These are phyloP conservation scores for Eulithis prunata DNA, from an alignment of 2,888 invertebrate species.

Conservation along the genomic window DNA sequence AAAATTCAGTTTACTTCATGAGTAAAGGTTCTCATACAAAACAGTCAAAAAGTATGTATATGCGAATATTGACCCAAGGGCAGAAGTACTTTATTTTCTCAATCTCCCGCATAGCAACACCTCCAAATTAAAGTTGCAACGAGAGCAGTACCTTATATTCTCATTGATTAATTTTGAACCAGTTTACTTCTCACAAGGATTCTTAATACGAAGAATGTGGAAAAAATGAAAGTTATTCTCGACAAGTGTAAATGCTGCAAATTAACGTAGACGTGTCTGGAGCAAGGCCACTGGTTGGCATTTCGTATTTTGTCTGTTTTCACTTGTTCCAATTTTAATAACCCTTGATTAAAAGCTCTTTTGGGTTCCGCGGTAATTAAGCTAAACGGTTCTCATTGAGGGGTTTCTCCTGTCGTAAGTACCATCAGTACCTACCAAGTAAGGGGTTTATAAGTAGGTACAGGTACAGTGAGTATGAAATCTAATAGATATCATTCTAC, in stretches of 20 bases:
- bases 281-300: slow-evolving; percentile 72
- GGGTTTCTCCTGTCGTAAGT: neutral
- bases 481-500: too few relatives aligned
- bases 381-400: slow-evolving; percentile 5
- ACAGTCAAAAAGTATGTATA: too few relatives aligned
- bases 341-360: slow-evolving; percentile 48
- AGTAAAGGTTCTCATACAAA: too few relatives aligned
- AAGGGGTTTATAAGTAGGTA: neutral
- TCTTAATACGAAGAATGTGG: slow-evolving; percentile 44
- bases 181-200: slow-evolving; percentile 29
- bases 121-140: neutral
- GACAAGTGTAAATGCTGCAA: slow-evolving; percentile 61
- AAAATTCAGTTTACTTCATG: too few relatives aligned
- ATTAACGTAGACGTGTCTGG: slow-evolving; percentile 66
- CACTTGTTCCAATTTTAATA: slow-evolving; percentile 69
- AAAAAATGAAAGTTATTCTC: slow-evolving; percentile 53
- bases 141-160: slow-evolving; percentile 8
- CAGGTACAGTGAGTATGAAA: neutral
- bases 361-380: slow-evolving; percentile 38
- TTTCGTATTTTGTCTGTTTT: slow-evolving; percentile 71
- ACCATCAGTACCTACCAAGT: neutral
- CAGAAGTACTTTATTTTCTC: too few relatives aligned
- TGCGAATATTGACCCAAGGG: too few relatives aligned
- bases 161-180: slow-evolving; percentile 21
- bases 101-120: neutral